Conservation (phyloP, 2,888 invertebrate species). For the Apamea anceps region DNA sequence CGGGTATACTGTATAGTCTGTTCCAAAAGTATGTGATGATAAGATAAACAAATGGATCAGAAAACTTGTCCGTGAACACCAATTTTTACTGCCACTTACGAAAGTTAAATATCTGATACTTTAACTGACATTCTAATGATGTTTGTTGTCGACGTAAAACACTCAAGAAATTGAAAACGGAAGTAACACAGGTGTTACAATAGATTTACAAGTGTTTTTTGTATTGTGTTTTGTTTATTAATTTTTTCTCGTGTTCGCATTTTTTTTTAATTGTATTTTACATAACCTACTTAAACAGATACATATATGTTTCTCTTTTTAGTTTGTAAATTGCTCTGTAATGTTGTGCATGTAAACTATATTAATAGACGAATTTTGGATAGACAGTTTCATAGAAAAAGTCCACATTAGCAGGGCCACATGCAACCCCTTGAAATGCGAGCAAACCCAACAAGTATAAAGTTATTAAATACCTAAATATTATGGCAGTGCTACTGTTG, state of each 20-base stretch:
- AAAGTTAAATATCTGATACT: neutral
- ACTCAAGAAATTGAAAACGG: neutral
- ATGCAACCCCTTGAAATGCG: neutral
- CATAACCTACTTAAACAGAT: too few species aligned
- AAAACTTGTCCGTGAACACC: neutral
- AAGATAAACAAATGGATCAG: neutral
- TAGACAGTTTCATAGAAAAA: neutral
- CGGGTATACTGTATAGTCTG: neutral
- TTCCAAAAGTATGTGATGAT: neutral
- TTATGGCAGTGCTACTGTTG: neutral
- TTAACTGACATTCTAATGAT: neutral
- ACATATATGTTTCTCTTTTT: too few species aligned
- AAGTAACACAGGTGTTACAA: neutral
- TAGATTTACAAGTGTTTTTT: too few species aligned
- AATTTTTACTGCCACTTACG: neutral
- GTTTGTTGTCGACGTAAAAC: neutral
- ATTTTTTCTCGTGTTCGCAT: too few species aligned
- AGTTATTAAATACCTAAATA: constrained; percentile 6
- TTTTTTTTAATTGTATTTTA: too few species aligned
- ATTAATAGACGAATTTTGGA: too few species aligned
- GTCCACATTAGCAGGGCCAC: too few species aligned
- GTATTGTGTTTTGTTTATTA: too few species aligned
- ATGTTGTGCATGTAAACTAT: too few species aligned
- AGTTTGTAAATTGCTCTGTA: too few species aligned
- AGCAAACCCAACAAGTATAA: neutral